Evolutionary conservation across 2,888 invertebrate species (phyloP), one percentile per base, ranked within the genome.

Genomic region (Platycheirus albimanus): DNA sequence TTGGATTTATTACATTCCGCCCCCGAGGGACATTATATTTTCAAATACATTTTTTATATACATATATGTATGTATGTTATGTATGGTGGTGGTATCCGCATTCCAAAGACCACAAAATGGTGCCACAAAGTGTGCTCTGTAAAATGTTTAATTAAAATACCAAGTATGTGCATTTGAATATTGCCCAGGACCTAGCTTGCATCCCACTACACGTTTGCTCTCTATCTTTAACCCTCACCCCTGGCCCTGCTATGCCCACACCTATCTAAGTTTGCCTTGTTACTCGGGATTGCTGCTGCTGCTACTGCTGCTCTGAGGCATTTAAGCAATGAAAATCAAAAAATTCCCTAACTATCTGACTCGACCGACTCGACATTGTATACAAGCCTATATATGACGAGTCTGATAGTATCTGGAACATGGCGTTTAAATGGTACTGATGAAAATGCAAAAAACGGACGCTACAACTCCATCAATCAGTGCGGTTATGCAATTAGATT

Each of bases 401-500:
- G 61, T 58, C 45, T 63, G 52, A 49, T 33, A 10, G 51, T 33
- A 54, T 63, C 17, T 58, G n/a, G n/a, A n/a, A n/a, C n/a, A n/a
- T 13, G 47, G 33, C n/a, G 36, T 8, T 33, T 47, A 56, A 33
- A 47, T 33, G 19, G 10, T 11, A 28, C 13, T 3, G n/a, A 2
- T 6, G 3, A 2, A 20, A 51, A 8, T 3, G 5, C 20, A n/a
- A 64, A 41, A 58, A 66, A 36, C 8, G n/a, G 58, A 38, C 30
- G 20, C 66, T 67, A 67, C 81, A 81, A 67, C 77, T 81, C 81
- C 77, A 81, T 81, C 81, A 81, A 81, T 81, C 81, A 81, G 77
- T 81, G 81, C 66, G 81, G 81, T 77, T 77, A 81, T 77, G 81
- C 81, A 81, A 81, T 81, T 81, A 81, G 77, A 81, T 81, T 81